Base-by-base conservation (phyloP, 2,113 vertebrate genomes). In the Lepus europaeus region DNA sequence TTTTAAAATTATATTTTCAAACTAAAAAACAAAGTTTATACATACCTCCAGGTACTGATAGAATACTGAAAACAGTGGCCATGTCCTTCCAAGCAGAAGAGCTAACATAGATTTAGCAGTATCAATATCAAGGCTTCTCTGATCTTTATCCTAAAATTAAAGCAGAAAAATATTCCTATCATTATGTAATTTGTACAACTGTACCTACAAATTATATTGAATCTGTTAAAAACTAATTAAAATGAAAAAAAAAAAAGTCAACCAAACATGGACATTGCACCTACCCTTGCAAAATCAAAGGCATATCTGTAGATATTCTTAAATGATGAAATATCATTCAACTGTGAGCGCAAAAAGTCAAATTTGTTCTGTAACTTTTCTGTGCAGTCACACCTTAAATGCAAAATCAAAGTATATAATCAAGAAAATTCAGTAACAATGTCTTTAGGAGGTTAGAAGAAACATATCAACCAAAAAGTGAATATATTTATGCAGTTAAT, bases 301-400 rank as follows among this genome's bases (percentile, higher is more conserved):
- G 99, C 99, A 8, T 99, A 99, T 99, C 99, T 99, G 99, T 99
- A 99, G 98, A 99, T 99, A 98, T 99, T 99, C 98, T 99, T 99
- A 98, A 99, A 99, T 39, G 98, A 97, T n/a, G 98, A 98, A 91
- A 99, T 98, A 96, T 99, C 99, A 90, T 99, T 99, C 97, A 99
- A 98, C 77, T 99, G 99, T 95, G 98, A 98, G 87, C 99, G 98
- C 96, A 99, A 98, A 98, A 99, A 99, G 95, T 99, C 99, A 97
- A 99, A 99, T 98, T 99, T 99, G 95, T 98, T 98, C 97, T 99
- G 99, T 97, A 99, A 98, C 96, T 99, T 98, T 98, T 99, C 99
- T 97, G 99, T 99, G 97, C 99, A 99, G 98, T 99, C 99, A 98
- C 99, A 99, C 98, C 99, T 99, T 97, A 98, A 96, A 94, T 64